phyloP scores from a whole-genome alignment of 2,113 vertebrate genomes.

The Upupa epops region DNA sequence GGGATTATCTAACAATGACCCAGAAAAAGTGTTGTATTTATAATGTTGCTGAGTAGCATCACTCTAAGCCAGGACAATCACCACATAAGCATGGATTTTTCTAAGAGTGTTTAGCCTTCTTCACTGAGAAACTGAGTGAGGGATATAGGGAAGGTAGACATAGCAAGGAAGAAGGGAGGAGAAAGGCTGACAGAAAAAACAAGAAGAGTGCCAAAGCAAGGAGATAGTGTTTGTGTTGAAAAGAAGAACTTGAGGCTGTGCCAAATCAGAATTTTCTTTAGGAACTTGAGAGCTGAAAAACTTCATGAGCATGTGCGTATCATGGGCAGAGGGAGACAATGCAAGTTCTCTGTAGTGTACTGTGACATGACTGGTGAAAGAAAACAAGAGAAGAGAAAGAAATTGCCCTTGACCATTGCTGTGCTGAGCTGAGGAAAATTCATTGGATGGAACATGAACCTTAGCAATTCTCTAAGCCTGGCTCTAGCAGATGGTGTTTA shows the following conservation, averaged over 20 bases:
- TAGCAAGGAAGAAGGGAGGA: background rate
- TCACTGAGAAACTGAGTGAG: background rate
- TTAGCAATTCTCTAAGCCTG: background rate
- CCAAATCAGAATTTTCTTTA: slow-evolving; percentile 52
- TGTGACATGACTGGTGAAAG: background rate
- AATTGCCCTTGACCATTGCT: background rate
- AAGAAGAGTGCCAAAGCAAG: slow-evolving; percentile 22
- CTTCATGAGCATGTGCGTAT: background rate
- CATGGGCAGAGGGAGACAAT: background rate
- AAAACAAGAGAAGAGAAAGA: background rate
- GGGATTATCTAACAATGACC: background rate
- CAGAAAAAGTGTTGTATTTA: slow-evolving; percentile 10
- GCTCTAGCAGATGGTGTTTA: background rate
- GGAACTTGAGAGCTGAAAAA: slow-evolving; percentile 17
- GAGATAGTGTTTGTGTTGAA: slow-evolving; percentile 53
- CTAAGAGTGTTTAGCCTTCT: background rate
- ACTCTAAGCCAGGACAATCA: background rate
- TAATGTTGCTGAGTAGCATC: background rate
- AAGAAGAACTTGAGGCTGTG: slow-evolving; percentile 15
- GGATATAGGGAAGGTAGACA: background rate
- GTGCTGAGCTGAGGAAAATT: background rate
- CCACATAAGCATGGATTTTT: background rate
- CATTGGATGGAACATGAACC: background rate
- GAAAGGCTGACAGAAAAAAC: slow-evolving; percentile 55
- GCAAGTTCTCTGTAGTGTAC: background rate